Base-by-base conservation (phyloP, 2,113 vertebrate genomes). In the Grallaria varia region DNA sequence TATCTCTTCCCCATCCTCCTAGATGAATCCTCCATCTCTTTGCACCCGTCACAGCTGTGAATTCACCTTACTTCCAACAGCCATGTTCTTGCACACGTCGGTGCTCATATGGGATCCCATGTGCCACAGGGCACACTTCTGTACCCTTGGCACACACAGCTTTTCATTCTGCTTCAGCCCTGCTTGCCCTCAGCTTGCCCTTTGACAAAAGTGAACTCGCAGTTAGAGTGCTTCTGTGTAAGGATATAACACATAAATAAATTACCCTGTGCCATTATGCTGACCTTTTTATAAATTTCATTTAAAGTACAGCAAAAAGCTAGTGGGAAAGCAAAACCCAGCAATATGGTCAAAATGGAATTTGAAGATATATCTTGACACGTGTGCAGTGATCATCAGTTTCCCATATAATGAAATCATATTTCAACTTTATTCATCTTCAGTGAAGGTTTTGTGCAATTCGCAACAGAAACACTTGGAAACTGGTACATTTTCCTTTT, bases 241-340 rank as follows among this genome's bases (percentile, higher is more conserved):
- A 45, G 19, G 45, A 37, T 25, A 53, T 14, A 25, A 16, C 23
- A 42, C n/a, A 35, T 24, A 59, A 80, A 89, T 69, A 77, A 78
- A 84, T 86, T 23, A 42, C 14, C 14, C 19, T 68, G 14, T 39
- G 31, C 5, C 3, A 6, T 59, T 50, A 42, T 20, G 23, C 15
- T 84, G 50, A 60, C 2, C 37, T 8, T 59, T 55, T 59, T 20
- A 25, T 44, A 44, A 66, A 81, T 67, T 94, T 59, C 16, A 44
- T 73, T 93, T 72, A 31, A 93, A 83, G 19, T n/a, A 64, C 74
- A 69, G 8, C 19, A 66, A 44, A 92, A 92, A 92, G n/a, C 4
- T 13, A 75, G 14, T 39, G n/a, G 50, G 16, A 63, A 86, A 90
- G 47, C 37, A 74, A 94, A 90, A 52, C 6, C 13, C 62, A 75